Conservation (phyloP, 64 coral and sea anemone genomes). For the Dendronephthya gigantea region DNA sequence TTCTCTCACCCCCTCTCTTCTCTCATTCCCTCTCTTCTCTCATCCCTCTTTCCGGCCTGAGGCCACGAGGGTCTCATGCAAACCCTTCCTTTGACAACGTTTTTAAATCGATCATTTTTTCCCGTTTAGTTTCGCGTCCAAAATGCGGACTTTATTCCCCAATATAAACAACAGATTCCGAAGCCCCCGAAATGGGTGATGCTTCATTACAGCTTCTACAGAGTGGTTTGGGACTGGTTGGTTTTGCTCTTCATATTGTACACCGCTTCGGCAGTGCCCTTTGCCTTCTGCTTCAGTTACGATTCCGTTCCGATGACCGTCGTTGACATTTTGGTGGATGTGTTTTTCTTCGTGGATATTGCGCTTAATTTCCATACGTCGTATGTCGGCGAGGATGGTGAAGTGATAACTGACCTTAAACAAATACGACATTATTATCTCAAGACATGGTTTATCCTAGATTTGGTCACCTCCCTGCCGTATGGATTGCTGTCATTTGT, state of each 20-base stretch:
- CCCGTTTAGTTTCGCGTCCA: constrained; percentile 72
- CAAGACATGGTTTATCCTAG: constrained; percentile 72
- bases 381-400: constrained; percentile 74
- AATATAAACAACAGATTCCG: constrained; percentile 86
- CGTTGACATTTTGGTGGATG: not conserved
- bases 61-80: too few species aligned
- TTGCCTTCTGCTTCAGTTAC: constrained; percentile 64
- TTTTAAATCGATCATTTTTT: too few species aligned
- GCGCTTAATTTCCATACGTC: constrained; percentile 91
- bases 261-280: constrained; percentile 78
- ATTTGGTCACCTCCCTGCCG: constrained; percentile 75
- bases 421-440: constrained; percentile 72
- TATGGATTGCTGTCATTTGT: constrained; percentile 68
- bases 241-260: constrained; percentile 75
- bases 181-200: constrained; percentile 60
- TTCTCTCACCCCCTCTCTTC: too few species aligned
- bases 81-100: too few species aligned
- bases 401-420: constrained; percentile 61
- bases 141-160: constrained; percentile 74
- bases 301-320: constrained; percentile 11
- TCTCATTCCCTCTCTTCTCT: too few species aligned
- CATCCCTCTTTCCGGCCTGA: too few species aligned
- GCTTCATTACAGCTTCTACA: constrained; percentile 72
- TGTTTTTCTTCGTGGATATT: constrained; percentile 54
- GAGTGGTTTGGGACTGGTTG: constrained; percentile 84